A percentile compares a stretch with the other conserved stretches of the same genome.
Evolutionary conservation across 2,888 invertebrate species (phyloP).

Genomic region (Pimpla rufipes): DNA sequence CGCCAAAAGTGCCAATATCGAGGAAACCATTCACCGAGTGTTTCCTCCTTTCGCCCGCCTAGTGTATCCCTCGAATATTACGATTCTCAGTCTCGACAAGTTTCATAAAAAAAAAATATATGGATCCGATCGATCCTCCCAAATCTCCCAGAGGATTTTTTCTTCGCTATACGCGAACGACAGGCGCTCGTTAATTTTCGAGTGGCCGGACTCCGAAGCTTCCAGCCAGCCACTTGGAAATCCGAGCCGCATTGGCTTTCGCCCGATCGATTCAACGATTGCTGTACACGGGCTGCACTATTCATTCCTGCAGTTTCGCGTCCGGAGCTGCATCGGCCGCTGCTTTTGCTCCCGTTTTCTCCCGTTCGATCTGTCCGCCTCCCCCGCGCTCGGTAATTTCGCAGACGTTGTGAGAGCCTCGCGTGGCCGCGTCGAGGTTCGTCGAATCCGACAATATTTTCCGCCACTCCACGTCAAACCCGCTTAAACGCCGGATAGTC

Average conservation of each 20-base stretch:
- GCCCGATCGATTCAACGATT: slow-evolving; percentile 18
- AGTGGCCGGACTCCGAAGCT: not conserved
- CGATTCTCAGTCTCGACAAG: not conserved
- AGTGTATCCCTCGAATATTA: not conserved
- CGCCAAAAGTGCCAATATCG: not conserved
- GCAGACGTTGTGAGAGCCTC: not conserved
- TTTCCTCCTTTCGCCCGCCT: not conserved
- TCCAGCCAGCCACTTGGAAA: slow-evolving; percentile 18
- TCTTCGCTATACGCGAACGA: not conserved
- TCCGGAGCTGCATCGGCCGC: not conserved
- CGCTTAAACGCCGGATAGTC: slow-evolving; percentile 68
- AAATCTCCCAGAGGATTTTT: not conserved
- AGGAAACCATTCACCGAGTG: not conserved
- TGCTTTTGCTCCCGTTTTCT: not conserved
- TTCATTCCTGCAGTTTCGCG: slow-evolving; percentile 2
- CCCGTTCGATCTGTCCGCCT: not conserved
- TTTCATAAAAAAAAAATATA: not conserved
- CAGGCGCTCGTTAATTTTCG: slow-evolving; percentile 5
- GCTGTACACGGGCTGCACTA: slow-evolving; percentile 1
- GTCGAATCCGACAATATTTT: slow-evolving; percentile 73
- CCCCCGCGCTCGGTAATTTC: not conserved
- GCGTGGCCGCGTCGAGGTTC: not conserved
- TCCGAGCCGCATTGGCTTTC: slow-evolving; percentile 7
- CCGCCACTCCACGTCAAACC: slow-evolving; percentile 78
- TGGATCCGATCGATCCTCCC: not conserved